Evolutionary conservation across 2,797 vertebrate species (phyloP).

Genomic region (Acropternis orthonyx): DNA sequence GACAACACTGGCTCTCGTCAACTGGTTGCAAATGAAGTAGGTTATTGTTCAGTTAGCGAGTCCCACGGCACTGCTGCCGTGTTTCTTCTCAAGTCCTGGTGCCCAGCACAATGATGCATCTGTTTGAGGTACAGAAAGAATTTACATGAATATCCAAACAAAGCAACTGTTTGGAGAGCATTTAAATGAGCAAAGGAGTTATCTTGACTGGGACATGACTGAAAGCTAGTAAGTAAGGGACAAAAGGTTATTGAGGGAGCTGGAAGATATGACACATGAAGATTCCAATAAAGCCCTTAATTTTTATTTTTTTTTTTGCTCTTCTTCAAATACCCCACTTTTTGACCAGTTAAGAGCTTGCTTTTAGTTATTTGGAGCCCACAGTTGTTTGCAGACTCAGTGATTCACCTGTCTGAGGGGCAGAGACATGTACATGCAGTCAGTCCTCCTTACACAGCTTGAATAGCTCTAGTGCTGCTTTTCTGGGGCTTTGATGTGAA

Average conservation of each 20-base stretch:
- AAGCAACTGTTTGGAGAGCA: background rate
- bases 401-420: constrained; percentile 20
- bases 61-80: background rate
- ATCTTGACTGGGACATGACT: background rate
- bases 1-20: background rate
- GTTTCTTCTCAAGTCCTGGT: background rate
- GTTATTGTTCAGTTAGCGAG: background rate
- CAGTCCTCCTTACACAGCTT: constrained; percentile 33
- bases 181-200: background rate
- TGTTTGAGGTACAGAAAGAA: background rate
- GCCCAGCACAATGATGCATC: background rate
- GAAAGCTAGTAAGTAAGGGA: background rate
- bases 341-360: constrained; percentile 8
- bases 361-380: constrained; percentile 15
- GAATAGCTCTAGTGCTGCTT: background rate
- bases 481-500: background rate
- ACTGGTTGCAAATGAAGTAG: background rate
- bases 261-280: background rate
- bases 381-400: background rate
- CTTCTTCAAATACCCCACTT: background rate
- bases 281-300: background rate
- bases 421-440: background rate
- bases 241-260: background rate
- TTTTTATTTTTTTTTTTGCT: background rate
- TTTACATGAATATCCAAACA: background rate